phyloP scores from a whole-genome alignment of 2,113 vertebrate genomes.

The Clupea harengus region DNA sequence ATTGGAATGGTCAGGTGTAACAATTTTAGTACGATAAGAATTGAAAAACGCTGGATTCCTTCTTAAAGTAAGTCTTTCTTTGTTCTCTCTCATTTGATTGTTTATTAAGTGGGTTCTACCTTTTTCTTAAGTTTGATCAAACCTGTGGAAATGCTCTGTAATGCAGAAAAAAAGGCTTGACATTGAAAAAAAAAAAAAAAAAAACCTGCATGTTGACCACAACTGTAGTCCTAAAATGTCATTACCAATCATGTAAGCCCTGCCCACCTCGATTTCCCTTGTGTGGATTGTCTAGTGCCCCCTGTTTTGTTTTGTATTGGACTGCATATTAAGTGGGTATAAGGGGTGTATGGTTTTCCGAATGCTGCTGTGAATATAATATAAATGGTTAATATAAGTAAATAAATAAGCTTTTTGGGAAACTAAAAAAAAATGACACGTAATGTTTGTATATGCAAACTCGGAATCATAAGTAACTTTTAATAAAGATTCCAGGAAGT shows the following conservation, averaged over 20 bases:
- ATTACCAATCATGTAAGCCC: conserved; percentile 20
- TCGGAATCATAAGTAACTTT: conserved; percentile 20
- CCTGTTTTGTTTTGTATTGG: conserved; percentile 49
- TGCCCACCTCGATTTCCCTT: conserved; percentile 34
- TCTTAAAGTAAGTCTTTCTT: neutral
- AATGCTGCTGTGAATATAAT: conserved; percentile 74
- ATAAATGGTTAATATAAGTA: conserved; percentile 78
- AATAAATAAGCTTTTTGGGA: conserved; percentile 58
- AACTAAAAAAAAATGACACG: conserved; percentile 28
- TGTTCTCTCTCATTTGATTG: conserved; percentile 21
- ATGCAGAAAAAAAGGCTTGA: conserved; percentile 47
- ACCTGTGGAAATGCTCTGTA: conserved; percentile 62
- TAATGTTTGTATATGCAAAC: conserved; percentile 31
- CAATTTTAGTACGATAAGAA: neutral
- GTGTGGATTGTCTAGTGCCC: conserved; percentile 51
- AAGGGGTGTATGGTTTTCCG: conserved; percentile 47
- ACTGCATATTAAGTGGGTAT: conserved; percentile 56
- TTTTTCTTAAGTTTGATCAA: conserved; percentile 39
- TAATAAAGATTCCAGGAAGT: conserved; percentile 12
- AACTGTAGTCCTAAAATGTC: neutral
- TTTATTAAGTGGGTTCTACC: conserved; percentile 37
- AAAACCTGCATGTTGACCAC: conserved; percentile 66
- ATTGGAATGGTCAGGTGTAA: neutral
- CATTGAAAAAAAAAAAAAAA: conserved; percentile 54
- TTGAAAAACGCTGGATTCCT: neutral